Base-by-base conservation (phyloP, 2,113 vertebrate genomes). In the Conger conger region DNA sequence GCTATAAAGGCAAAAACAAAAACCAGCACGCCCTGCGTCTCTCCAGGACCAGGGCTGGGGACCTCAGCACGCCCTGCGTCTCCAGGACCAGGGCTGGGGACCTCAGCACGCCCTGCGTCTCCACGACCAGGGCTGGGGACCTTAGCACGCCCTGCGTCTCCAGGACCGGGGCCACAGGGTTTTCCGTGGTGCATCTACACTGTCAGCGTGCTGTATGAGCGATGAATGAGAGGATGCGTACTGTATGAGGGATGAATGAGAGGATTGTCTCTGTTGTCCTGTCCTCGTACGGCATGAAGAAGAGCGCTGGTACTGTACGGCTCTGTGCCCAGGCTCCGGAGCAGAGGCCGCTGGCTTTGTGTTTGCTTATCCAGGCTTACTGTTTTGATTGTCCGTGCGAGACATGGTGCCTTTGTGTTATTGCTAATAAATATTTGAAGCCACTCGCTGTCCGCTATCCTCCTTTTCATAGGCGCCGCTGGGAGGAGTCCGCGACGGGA, bases 271-370 rank as follows among this genome's bases (percentile, higher is more conserved):
- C 90, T 92, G 90, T 92, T 89, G 87, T 89, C 86, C 87, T 90
- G 90, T 90, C 90, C 86, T 38, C 85, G 88, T 86, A 87, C 77
- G 87, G 45, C 83, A 86, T 91, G 90, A 90, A 89, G 90, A 90
- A 89, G 91, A 93, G 89, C 89, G 91, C 88, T 93, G 93, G 93
- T 92, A 92, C 93, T 93, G 93, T 92, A 92, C 93, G 86, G 87
- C 53, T 87, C 85, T 86, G 93, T 86, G 27, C 93, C 88, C 45
- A 1, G 85, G 86, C 88, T 91, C 88, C 86, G 63, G 88, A 89
- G 88, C 84, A 80, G 86, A 88, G 77, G 83, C 85, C 7, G 54
- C 79, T 83, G 92, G 86, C 89, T 92, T 94, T 94, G 91, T 94
- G 87, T 90, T 91, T 91, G 91, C 87, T 91, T 90, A 89, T 90